Evolutionary conservation across 2,113 vertebrate genomes (phyloP).

Genomic region (Xiphophorus maculatus): DNA sequence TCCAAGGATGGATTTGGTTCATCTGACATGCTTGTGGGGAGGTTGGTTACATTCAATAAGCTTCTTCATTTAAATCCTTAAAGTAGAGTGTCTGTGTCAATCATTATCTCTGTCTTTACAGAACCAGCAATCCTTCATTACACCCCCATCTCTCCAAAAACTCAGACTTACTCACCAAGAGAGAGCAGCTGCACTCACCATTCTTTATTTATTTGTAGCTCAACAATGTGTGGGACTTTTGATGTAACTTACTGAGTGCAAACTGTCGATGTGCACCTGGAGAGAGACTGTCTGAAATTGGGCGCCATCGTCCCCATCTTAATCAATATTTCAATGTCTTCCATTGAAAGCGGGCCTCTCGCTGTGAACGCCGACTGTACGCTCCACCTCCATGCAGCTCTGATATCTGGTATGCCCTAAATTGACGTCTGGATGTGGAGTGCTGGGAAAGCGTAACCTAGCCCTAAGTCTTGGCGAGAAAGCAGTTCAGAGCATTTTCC

Average conservation of each 20-base stretch:
- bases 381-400: background rate
- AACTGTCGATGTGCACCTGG: background rate
- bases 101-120: background rate
- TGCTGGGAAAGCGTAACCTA: background rate
- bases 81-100: background rate
- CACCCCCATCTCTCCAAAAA: background rate
- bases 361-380: background rate
- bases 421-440: background rate
- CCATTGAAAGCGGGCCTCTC: background rate
- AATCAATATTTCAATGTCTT: background rate
- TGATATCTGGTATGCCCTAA: background rate
- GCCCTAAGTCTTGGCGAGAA: background rate
- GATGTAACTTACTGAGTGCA: background rate
- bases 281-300: background rate
- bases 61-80: slow-evolving; percentile 11
- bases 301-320: background rate
- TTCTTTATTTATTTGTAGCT: slow-evolving; percentile 7
- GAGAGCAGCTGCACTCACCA: slow-evolving; percentile 8
- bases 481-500: background rate
- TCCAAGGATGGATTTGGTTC: slow-evolving; percentile 10
- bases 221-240: background rate
- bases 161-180: background rate
- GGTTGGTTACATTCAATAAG: slow-evolving; percentile 3
- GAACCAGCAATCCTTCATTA: slow-evolving; percentile 4
- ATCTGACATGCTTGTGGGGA: background rate